phyloP scores from a whole-genome alignment of 1,140 invertebrate species.

The Ganaspis sp. region DNA sequence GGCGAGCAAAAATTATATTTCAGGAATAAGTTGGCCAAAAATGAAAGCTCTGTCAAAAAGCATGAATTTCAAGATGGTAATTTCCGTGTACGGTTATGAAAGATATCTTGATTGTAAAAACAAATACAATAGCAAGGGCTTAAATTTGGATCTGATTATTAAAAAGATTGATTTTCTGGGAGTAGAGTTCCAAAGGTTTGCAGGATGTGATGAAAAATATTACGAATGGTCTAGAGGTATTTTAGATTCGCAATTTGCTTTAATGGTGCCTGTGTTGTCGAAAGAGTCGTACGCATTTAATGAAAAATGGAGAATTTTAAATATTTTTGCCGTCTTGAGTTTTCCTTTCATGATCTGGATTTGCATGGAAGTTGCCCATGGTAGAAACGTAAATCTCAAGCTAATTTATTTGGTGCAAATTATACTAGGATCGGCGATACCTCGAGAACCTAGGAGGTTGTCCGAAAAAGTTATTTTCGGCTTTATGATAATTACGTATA shows the following conservation, averaged over 20 bases:
- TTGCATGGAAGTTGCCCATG: neutral
- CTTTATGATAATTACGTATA: neutral
- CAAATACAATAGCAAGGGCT: neutral
- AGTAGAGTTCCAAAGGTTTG: neutral
- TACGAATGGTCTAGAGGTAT: neutral
- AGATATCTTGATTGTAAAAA: neutral
- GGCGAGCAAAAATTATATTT: neutral
- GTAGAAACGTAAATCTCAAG: too few species aligned
- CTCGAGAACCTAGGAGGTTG: neutral
- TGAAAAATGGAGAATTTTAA: neutral
- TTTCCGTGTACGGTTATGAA: neutral
- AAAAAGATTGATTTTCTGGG: neutral
- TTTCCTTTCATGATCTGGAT: neutral
- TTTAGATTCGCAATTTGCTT: neutral
- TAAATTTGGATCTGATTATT: neutral
- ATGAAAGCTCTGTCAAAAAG: neutral
- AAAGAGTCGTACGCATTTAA: neutral
- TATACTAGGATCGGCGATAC: neutral
- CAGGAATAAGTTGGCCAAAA: neutral
- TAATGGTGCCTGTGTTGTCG: neutral
- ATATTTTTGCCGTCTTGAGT: neutral
- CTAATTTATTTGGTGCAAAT: neutral
- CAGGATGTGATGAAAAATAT: neutral
- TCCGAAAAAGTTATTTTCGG: neutral
- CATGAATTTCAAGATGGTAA: neutral